Base-by-base conservation (phyloP, 2,797 vertebrate genomes). In the Merluccius polli region DNA sequence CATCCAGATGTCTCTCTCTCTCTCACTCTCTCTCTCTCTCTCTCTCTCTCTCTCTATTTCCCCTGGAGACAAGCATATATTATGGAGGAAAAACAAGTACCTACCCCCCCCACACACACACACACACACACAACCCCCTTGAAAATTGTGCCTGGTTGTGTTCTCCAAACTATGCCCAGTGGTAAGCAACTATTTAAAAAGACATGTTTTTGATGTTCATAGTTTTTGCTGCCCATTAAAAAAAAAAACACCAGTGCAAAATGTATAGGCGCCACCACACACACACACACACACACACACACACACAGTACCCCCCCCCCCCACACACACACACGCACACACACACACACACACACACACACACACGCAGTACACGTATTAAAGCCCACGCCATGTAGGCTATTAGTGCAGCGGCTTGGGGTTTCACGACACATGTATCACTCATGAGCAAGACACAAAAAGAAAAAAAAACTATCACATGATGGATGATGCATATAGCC, bases 1-100 rank as follows among this genome's bases (percentile, higher is more conserved):
- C 75, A 85, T 82, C 86, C 89, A 91, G 86, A 90, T 89, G 89
- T 88, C 81, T 81, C 77, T 82, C n/a, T n/a, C n/a, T n/a, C n/a
- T n/a, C n/a, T n/a, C n/a, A n/a, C n/a, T n/a, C n/a, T n/a, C n/a
- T n/a, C n/a, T n/a, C n/a, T n/a, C n/a, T n/a, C n/a, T n/a, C n/a
- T n/a, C n/a, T n/a, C n/a, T n/a, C n/a, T 88, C 81, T 81, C 77
- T 82, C 75, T 74, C 69, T 72, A 74, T 76, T 73, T 83, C 84
- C 86, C 84, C 71, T 41, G 75, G 88, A 88, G 79, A 71, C 75
- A 84, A 30, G 18, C 79, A 85, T 81, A 89, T 79, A 87, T 86
- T 89, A 87, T 83, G 81, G 86, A 88, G n/a, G n/a, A n/a, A n/a
- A n/a, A 89, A 89, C 84, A 83, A 87, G 84, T 83, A 76, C 81